A percentile compares a stretch with the other conserved stretches of the same genome.
Evolutionary conservation across 2,113 vertebrate species (phyloP).

Genomic region (Oncorhynchus clarkii): DNA sequence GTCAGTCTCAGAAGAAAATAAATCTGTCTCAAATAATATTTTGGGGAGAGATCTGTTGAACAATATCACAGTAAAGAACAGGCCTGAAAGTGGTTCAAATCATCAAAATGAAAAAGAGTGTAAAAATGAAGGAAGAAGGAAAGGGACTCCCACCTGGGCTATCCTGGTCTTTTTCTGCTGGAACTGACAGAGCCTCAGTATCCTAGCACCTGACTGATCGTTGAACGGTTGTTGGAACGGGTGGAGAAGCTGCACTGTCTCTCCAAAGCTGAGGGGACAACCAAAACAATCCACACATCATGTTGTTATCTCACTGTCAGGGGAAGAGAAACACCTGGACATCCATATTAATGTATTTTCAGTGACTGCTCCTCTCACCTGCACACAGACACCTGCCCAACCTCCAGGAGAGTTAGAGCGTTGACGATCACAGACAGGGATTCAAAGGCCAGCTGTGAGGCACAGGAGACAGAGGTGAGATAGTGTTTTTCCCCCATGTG

Average conservation of each 20-base stretch:
- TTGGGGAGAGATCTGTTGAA: background rate
- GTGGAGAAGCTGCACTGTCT: conserved; percentile 90
- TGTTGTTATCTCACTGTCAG: background rate
- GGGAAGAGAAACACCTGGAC: background rate
- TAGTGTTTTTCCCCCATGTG: background rate
- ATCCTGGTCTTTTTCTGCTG: conserved; percentile 98
- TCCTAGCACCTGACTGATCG: conserved; percentile 86
- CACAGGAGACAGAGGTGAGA: conserved; percentile 16
- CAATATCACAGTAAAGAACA: background rate
- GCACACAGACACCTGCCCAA: conserved; percentile 94
- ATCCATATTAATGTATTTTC: background rate
- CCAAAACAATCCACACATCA: background rate
- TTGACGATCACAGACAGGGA: conserved; percentile 94
- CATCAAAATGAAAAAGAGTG: background rate
- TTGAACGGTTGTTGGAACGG: conserved; percentile 94
- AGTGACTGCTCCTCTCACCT: conserved; percentile 74
- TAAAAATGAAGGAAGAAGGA: background rate
- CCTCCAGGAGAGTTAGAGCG: conserved; percentile 92
- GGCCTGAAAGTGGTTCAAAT: background rate
- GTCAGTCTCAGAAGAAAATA: background rate
- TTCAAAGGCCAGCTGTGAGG: conserved; percentile 89
- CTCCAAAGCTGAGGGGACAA: conserved; percentile 83
- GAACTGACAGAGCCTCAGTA: conserved; percentile 91
- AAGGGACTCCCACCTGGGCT: conserved; percentile 80
- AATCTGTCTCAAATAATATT: too few relatives aligned